Base-by-base conservation (phyloP, 2,888 invertebrate species). In the Adelphocoris suturalis region DNA sequence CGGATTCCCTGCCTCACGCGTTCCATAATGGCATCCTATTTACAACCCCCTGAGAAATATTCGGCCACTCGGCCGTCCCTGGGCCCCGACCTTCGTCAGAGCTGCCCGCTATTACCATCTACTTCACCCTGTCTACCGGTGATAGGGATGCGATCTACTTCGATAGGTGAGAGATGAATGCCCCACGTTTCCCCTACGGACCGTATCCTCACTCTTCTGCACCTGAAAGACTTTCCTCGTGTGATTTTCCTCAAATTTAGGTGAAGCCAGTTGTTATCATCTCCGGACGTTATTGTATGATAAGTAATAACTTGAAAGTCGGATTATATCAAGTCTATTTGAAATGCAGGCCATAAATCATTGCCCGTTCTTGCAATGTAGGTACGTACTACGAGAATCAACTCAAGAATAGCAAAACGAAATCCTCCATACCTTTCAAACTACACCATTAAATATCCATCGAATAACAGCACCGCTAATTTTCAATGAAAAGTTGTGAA, bases 41-140 rank as follows among this genome's bases (percentile, higher is more conserved):
- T 85, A 57, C 85, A 85, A 85, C 85, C 23, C 85, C 12, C 11
- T 14, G 61, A 61, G 85, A 85, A 85, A 57, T 61, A 85, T 85
- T 85, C 28, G 61, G 61, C 57, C 85, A 61, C 85, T 85, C n/a
- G 78, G 46, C 37, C 76, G 13, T 37, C 76, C 76, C 76, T 9
- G n/a, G n/a, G 19, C 68, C 19, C 37, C 46, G 46, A 47, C n/a
- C 46, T 78, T 9, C 28, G 37, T 78, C 78, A 78, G 78, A 46
- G 5, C 78, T 9, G 68, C 23, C 23, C 68, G 19, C 68, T 27
- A 78, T 78, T 46, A 78, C 78, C 78, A 78, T 78, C 37, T 16
- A 47, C 78, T 78, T 78, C 46, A 4, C 46, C 47, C 78, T 46
- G 46, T 47, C 68, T 68, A 27, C 11, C 23, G 68, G 68, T 68